Conservation (phyloP, 37 sponge, comb jelly and placozoan species). For the Oopsacas minuta region DNA sequence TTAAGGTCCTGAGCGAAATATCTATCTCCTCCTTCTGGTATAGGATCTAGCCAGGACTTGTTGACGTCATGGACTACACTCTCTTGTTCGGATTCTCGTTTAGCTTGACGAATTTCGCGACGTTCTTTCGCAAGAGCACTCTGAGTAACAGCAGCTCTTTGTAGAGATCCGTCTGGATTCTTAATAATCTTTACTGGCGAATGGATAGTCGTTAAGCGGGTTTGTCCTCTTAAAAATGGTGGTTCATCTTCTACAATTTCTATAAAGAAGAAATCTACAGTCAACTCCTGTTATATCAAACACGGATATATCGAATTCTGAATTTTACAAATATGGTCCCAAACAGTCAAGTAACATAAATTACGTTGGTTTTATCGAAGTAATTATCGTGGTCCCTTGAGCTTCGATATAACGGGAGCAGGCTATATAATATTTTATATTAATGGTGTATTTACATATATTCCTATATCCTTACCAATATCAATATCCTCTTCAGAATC, state of each 20-base stretch:
- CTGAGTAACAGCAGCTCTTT: conserved; percentile 94
- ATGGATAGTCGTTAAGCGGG: conserved; percentile 53
- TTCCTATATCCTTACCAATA: conserved; percentile 21
- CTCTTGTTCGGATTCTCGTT: conserved; percentile 70
- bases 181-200: conserved; percentile 90
- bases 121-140: conserved; percentile 95
- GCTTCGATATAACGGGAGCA: no score
- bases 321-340: no score
- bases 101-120: conserved; percentile 69
- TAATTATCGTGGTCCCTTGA: no score
- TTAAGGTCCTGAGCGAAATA: conserved; percentile 4
- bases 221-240: conserved; percentile 74
- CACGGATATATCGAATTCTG: no score
- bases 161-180: conserved; percentile 97
- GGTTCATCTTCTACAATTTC: conserved; percentile 91
- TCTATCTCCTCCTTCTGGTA: conserved; percentile 35
- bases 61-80: conserved; percentile 64
- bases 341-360: no score
- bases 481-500: conserved; percentile 79
- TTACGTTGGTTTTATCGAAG: no score
- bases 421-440: no score
- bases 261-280: conserved; percentile 11
- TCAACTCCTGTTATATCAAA: not conserved
- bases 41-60: conserved; percentile 80
- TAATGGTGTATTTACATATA: no score